Evolutionary conservation across 2,797 vertebrate genomes (phyloP), one percentile per base, ranked within the genome.

Genomic region (Perdix hodgsoniae): DNA sequence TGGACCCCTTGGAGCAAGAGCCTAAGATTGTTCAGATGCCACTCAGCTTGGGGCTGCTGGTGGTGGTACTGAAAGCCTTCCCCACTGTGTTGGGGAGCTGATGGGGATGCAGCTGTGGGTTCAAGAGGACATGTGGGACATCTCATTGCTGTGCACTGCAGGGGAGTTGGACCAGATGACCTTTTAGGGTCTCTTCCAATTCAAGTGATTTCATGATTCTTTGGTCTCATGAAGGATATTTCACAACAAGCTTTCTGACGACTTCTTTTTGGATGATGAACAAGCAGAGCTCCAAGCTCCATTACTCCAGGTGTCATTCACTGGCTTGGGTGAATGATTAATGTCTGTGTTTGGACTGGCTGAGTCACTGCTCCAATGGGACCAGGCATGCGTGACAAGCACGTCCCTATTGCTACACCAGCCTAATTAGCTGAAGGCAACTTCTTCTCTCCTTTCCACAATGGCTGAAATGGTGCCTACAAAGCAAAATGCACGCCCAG

Each of bases 271-370:
- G 27, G 37, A 14, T 23, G 65, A 61, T 0, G 1, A 65, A 27
- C 0, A 2, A 45, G 26, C 5, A 0, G 57, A 86, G 67, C 59
- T 82, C 60, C 70, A 83, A 44, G 89, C 39, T 89, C 56, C 54
- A 44, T 29, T 40, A 18, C 24, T 67, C 47, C 47, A 29, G 1
- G 0, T 6, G 19, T 14, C 31, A 80, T 67, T 88, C 31, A n/a
- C 45, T 61, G 3, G 1, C 45, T 72, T 37, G 35, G 69, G 71
- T 63, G 35, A 94, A 87, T 76, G 26, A 86, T 91, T 93, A 89
- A 89, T 39, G 47, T 33, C 67, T 42, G 44, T 52, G 26, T 76
- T 54, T 49, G 45, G 33, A 61, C 42, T 37, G n/a, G 49, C 39
- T n/a, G 14, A 65, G 26, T 72, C 54, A 54, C 24, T 84, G 74